Percentiles rank a stretch among this genome's conserved stretches.
Evolutionary conservation across 2,888 invertebrate genomes (phyloP).

Genomic region (Synergus laeviventris): DNA sequence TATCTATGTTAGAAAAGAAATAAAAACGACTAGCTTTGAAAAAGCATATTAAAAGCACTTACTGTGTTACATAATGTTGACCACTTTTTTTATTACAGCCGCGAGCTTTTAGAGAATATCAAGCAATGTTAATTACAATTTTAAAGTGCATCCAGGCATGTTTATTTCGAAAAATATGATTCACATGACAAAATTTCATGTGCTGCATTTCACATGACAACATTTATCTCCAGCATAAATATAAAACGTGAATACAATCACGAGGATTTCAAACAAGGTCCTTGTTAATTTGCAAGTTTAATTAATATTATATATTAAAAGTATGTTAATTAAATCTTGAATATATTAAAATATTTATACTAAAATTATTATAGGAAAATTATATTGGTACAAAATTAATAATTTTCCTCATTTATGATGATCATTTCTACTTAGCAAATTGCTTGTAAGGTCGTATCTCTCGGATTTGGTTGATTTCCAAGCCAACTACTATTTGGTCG

Average conservation of each 20-base stretch:
- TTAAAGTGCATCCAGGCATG: background rate
- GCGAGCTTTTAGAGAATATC: background rate
- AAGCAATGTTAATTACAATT: background rate
- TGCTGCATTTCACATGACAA: background rate
- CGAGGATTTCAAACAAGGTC: too few relatives aligned
- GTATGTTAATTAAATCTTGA: background rate
- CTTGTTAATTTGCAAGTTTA: background rate
- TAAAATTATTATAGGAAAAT: background rate
- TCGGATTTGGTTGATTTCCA: constrained; percentile 26
- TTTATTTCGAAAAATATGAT: constrained; percentile 23
- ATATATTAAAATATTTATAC: background rate
- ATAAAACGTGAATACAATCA: background rate
- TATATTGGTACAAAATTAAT: constrained; percentile 17
- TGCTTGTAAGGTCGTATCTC: constrained; percentile 26
- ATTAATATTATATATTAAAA: background rate
- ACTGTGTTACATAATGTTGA: too few relatives aligned
- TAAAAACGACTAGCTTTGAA: too few relatives aligned
- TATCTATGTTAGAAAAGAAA: too few relatives aligned
- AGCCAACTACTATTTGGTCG: constrained; percentile 1
- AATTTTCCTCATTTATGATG: constrained; percentile 23
- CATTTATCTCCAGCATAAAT: background rate
- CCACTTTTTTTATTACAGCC: too few relatives aligned
- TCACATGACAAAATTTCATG: background rate
- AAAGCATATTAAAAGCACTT: too few relatives aligned
- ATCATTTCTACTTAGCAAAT: background rate